Base-by-base conservation (phyloP, 2,888 invertebrate genomes). In the Phragmatobia fuliginosa region DNA sequence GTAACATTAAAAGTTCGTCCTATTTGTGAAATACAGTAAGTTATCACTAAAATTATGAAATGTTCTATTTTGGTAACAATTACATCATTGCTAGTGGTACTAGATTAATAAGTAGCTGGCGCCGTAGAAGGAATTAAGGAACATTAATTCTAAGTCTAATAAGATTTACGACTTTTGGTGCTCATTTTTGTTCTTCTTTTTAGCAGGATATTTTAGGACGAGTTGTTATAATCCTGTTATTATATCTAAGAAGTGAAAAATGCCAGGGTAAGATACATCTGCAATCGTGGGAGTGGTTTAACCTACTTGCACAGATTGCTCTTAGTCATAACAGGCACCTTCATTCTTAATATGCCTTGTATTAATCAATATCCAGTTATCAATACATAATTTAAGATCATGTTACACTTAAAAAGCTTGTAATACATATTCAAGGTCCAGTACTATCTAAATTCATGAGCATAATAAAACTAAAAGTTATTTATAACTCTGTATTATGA, bases 241-340 rank as follows among this genome's bases (percentile, higher is more conserved):
- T 80, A 76, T 79, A 78, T 82, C 76, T 77, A 87, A 80, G 80
- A 83, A 80, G 85, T 84, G 86, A 83, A 93, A 92, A 91, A 94
- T 95, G 94, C 94, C 94, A 86, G 94, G 94, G 94, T 95, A 95
- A 95, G 94, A 85, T 86, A 86, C 90, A 91, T 87, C 86, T 91
- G 90, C 77, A 80, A 75, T 80, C 78, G 87, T 90, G 91, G 93
- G 94, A 93, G 93, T 93, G 93, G 93, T 88, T 38, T 87, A 86
- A 87, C 88, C 86, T 87, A 88, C 88, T 83, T 82, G 74, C 83
- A 72, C 62, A 66, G 81, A 85, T 85, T 85, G 82, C 81, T 90
- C 86, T 85, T 81, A 81, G 81, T 89, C 87, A 85, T 83, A 82
- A 74, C 74, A 78, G 75, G 83, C 87, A 88, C 87, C 85, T 83